Conservation (phyloP, 2,797 vertebrate species). For the Holocentrus rufus region DNA sequence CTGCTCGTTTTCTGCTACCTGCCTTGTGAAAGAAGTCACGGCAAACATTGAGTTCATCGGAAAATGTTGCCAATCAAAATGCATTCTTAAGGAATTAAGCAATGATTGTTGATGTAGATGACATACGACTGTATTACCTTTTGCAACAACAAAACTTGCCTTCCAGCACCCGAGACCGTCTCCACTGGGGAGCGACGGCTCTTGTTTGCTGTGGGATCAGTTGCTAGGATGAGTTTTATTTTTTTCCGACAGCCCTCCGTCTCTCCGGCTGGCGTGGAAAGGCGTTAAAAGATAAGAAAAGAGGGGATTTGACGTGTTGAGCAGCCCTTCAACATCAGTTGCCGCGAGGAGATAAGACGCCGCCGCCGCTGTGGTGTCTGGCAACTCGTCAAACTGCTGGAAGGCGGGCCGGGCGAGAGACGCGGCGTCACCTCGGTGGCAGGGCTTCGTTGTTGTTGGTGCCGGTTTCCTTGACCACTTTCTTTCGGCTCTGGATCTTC, state of each 20-base stretch:
- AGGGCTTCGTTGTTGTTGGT: constrained; percentile 29
- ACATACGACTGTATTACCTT: constrained; percentile 4
- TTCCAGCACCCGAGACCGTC: not conserved
- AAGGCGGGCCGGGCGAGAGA: constrained; percentile 18
- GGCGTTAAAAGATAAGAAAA: not conserved
- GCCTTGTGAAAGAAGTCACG: not conserved
- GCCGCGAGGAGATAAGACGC: constrained; percentile 17
- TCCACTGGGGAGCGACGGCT: constrained; percentile 2
- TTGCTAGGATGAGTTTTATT: constrained; percentile 26
- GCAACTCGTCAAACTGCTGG: constrained; percentile 37
- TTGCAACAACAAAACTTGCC: constrained; percentile 20
- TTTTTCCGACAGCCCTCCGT: constrained; percentile 27
- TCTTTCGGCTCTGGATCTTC: not conserved
- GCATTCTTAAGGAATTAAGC: constrained; percentile 6
- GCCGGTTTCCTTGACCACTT: constrained; percentile 3
- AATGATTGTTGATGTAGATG: constrained; percentile 17
- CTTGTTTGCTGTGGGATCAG: constrained; percentile 30
- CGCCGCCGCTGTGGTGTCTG: not conserved
- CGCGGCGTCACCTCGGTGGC: constrained; percentile 41
- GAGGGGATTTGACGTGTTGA: constrained; percentile 22
- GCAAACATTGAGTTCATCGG: constrained; percentile 13
- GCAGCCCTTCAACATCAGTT: constrained; percentile 25
- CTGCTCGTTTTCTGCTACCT: not conserved
- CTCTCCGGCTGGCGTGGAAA: not conserved
- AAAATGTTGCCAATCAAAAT: not conserved